Evolutionary conservation across 2,797 vertebrate species (phyloP), one percentile per base, ranked within the genome.

Genomic region (Graptemys geographica): DNA sequence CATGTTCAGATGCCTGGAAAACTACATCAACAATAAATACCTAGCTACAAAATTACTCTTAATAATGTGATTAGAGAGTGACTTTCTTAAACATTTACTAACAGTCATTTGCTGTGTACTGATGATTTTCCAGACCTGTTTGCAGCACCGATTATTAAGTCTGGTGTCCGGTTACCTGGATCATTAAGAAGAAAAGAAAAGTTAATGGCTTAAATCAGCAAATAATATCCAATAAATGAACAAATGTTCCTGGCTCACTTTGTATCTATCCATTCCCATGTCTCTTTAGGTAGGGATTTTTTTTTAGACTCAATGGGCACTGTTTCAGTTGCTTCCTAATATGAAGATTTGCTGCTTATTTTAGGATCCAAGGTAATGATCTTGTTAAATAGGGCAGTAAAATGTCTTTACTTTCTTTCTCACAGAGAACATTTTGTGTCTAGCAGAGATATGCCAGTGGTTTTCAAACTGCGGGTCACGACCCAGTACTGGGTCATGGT

Each of bases 391-490:
- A 80, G 18, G n/a, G 82, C 81, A 31, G 87, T 72, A 44, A 86
- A 81, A 69, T 79, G 28, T 76, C 87, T 89, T 90, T 87, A 37
- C 87, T 92, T 92, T 82, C 15, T 83, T 93, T 47, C 28, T 90
- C 87, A 80, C 41, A 81, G 23, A 55, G 83, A 27, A 65, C 21
- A 33, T 33, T 41, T n/a, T 81, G 11, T 91, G 92, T 56, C 90
- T 31, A 33, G 55, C 53, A 82, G 53, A 37, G 53, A 56, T 19
- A 13, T 53, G 19, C 19, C 52, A 53, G 6, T 52, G 52, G 52
- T 52, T 52, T 52, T 52, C 16, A 52, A 52, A 53, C 52, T 53
- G 52, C 4, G 16, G 16, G 52, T 53, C 6, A 18, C 18, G 6
- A 53, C 52, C 52, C 52, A 53, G 18, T 53, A 53, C 18, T 53